phyloP scores from a whole-genome alignment of 2,797 vertebrate species.

The Sebastes steindachneri region DNA sequence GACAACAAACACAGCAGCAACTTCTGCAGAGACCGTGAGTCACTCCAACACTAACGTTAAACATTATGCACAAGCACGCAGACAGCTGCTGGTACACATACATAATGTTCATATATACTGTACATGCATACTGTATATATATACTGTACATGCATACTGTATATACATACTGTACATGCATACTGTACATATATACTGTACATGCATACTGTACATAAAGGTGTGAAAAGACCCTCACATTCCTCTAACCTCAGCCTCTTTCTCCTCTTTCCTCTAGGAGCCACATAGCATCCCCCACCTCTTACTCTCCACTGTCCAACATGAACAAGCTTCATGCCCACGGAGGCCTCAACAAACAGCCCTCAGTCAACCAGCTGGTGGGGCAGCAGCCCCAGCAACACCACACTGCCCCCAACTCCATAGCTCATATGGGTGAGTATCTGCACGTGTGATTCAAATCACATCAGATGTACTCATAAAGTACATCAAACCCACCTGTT shows the following conservation, averaged over 20 bases:
- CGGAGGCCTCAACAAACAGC: conserved; percentile 86
- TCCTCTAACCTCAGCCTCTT: conserved; percentile 4
- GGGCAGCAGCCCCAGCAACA: conserved; percentile 90
- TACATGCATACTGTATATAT: too few species aligned
- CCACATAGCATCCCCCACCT: conserved; percentile 87
- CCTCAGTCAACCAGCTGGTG: conserved; percentile 92
- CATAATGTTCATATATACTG: not conserved
- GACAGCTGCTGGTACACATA: not conserved
- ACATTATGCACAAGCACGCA: conserved; percentile 1
- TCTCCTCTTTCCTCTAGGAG: conserved; percentile 75
- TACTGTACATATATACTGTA: too few species aligned
- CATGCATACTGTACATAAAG: not conserved
- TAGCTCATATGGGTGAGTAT: conserved; percentile 91
- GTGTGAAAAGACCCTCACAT: not conserved
- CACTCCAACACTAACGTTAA: conserved; percentile 1
- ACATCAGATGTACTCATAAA: not conserved
- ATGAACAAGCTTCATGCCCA: conserved; percentile 90
- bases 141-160: too few species aligned
- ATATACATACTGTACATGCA: too few species aligned
- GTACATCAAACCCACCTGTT: not conserved
- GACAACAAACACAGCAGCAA: conserved; percentile 97
- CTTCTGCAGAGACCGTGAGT: conserved; percentile 96
- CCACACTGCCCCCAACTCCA: conserved; percentile 73
- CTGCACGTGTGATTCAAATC: not conserved
- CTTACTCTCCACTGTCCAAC: conserved; percentile 90